Evolutionary conservation across 2,797 vertebrate genomes (phyloP).

Genomic region (Perdix hodgsoniae): DNA sequence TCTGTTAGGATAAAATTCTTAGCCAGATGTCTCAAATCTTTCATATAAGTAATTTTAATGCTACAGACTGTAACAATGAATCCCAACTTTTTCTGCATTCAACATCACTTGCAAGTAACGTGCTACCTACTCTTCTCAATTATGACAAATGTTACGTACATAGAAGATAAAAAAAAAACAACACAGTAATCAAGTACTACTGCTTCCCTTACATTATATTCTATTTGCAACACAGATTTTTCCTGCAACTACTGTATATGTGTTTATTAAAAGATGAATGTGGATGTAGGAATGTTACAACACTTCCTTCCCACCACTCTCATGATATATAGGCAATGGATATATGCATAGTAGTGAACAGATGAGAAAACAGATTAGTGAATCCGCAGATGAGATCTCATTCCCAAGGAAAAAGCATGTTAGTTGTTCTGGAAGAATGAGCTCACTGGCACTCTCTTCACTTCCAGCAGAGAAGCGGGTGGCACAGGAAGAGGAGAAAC

Average conservation of each 20-base stretch:
- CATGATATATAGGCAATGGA: neutral
- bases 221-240: neutral
- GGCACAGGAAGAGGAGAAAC: slow-evolving; percentile 14
- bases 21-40: neutral
- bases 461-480: neutral
- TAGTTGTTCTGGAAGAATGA: slow-evolving; percentile 34
- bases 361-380: slow-evolving; percentile 31
- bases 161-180: neutral
- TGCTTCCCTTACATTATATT: neutral
- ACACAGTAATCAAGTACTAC: neutral
- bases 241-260: neutral
- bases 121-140: neutral
- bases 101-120: neutral
- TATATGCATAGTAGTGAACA: neutral
- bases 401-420: neutral
- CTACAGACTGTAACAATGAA: neutral
- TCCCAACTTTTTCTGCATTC: neutral
- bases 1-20: neutral
- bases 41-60: neutral
- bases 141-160: neutral
- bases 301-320: neutral
- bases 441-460: slow-evolving; percentile 1
- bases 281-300: neutral
- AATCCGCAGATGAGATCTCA: neutral
- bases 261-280: neutral